Conservation (phyloP, 2,113 vertebrate genomes). For the Empidonax alnorum region DNA sequence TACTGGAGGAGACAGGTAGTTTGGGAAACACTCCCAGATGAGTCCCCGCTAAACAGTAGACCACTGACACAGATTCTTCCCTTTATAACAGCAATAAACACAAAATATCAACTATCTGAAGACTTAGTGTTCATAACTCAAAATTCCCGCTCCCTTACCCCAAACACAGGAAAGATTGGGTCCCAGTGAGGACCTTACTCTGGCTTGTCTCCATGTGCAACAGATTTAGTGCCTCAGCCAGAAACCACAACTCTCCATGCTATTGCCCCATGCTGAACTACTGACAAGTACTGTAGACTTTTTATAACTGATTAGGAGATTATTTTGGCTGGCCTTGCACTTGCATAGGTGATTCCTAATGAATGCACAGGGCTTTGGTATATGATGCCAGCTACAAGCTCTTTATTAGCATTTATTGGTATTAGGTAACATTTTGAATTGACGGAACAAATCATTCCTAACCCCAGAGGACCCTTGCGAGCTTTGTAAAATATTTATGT, state of each 20-base stretch:
- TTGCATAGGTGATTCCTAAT: constrained; percentile 59
- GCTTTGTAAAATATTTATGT: constrained; percentile 18
- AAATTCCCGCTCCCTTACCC: not conserved
- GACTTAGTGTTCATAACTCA: not conserved
- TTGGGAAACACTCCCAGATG: not conserved
- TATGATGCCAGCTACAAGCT: constrained; percentile 46
- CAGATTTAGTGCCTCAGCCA: constrained; percentile 52
- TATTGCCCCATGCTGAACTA: constrained; percentile 35
- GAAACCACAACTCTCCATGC: constrained; percentile 65
- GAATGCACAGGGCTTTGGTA: constrained; percentile 22
- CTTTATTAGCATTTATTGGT: constrained; percentile 59
- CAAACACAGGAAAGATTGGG: not conserved
- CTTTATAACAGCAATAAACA: not conserved
- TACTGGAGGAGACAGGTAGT: not conserved
- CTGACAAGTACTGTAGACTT: constrained; percentile 51
- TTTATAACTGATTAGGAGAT: constrained; percentile 69
- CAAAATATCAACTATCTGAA: not conserved
- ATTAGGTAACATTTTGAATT: constrained; percentile 47
- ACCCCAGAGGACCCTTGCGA: not conserved
- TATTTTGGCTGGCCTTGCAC: constrained; percentile 59
- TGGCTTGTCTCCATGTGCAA: constrained; percentile 55
- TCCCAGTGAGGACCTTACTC: not conserved
- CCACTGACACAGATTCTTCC: not conserved
- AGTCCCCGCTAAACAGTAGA: not conserved
- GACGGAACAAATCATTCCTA: not conserved